Evolutionary conservation across 2,113 vertebrate genomes (phyloP), one percentile per base, ranked within the genome.

Genomic region (Callipepla squamata): DNA sequence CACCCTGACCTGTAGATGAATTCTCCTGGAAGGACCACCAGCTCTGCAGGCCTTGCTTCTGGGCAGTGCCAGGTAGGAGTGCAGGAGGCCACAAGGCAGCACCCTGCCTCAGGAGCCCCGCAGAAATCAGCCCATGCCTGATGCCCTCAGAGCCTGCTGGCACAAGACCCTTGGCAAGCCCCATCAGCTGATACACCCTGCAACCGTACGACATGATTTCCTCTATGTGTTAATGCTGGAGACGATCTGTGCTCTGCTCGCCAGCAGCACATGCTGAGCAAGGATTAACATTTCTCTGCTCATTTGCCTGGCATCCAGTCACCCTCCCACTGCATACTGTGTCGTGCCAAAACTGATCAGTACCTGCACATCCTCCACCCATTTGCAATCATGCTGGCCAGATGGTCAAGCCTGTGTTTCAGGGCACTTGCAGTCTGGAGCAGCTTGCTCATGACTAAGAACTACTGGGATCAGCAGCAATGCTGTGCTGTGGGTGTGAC

Each of bases 211-310:
- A 34, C 3, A 1, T 30, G 2, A 4, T 28, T 82, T 76, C 58
- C 63, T 78, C 61, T 21, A 42, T 19, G 11, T 79, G 38, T 22
- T 45, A 47, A 7, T 0, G 0, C n/a, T 7, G 30, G 36, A 51
- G 55, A 5, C 59, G 19, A 9, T 18, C 67, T 53, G 45, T 36
- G 38, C 51, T 78, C 57, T 90, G 68, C 76, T 83, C 65, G 1
- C 50, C 50, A 9, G 28, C 2, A 67, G n/a, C 0, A 0, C 2
- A 0, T 7, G 1, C 25, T 9, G n/a, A 50, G 36, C 0, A 0
- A 58, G 47, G 26, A 85, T 73, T 76, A 74, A 12, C 0, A 0
- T 21, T 53, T 76, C 70, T 66, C 55, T 42, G 50, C 70, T 48
- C 36, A 11, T 65, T 44, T 63, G 22, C 78, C 17, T 28, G 50